Conservation (phyloP, 2,888 invertebrate species). For the Cylindroiulus punctatus region DNA sequence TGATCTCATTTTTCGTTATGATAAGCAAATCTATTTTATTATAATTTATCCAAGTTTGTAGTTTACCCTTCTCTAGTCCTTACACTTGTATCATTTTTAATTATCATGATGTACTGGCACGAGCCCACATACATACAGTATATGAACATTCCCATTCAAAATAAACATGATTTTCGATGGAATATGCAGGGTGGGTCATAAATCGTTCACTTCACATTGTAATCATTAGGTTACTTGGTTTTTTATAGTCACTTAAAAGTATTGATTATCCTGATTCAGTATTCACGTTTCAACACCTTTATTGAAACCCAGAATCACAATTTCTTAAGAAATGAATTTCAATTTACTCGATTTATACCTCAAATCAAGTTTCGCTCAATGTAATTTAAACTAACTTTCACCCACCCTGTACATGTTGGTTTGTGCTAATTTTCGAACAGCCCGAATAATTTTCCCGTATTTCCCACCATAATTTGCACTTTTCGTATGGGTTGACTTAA, state of each 20-base stretch:
- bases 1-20: slow-evolving; percentile 3
- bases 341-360: background rate
- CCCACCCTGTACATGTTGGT: background rate
- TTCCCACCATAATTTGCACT: background rate
- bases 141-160: too few species aligned
- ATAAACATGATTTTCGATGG: background rate
- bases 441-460: background rate
- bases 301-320: background rate
- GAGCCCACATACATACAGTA: background rate
- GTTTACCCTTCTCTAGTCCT: background rate
- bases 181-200: background rate
- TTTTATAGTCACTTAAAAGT: background rate
- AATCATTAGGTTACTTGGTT: too few species aligned
- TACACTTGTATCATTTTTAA: background rate
- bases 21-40: slow-evolving; percentile 3
- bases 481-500: background rate
- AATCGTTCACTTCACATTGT: too few species aligned
- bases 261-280: background rate
- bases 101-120: background rate
- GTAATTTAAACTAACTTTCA: too few species aligned
- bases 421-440: background rate
- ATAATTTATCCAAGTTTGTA: slow-evolving; percentile 18
- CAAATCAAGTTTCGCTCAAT: too few species aligned
- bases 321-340: background rate
- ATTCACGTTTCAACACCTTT: background rate